These are phyloP conservation scores for Pinna nobilis DNA, from an alignment of 1,140 invertebrate species.

Conservation along the genomic window DNA sequence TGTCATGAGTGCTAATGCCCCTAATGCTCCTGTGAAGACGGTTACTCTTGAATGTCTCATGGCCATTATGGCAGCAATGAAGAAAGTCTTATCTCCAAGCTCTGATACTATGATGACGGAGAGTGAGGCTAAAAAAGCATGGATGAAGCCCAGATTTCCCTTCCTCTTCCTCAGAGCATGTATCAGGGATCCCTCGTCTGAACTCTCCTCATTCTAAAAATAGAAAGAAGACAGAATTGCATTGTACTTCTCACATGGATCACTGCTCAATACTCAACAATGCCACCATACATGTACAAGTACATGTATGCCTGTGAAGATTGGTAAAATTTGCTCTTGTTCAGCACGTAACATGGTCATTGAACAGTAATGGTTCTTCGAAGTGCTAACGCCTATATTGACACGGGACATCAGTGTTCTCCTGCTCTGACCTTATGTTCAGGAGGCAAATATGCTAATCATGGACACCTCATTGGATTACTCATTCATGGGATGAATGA, in stretches of 20 bases:
- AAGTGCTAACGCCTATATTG: too few relatives aligned
- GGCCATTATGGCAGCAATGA: slow-evolving; percentile 99
- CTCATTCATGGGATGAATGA: too few relatives aligned
- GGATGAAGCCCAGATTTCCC: slow-evolving; percentile 84
- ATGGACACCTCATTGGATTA: too few relatives aligned
- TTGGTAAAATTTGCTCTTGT: too few relatives aligned
- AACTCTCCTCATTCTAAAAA: slow-evolving; percentile 38
- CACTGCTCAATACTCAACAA: too few relatives aligned
- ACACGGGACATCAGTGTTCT: too few relatives aligned
- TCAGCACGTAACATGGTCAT: too few relatives aligned
- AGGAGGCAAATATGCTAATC: too few relatives aligned
- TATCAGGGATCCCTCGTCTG: slow-evolving; percentile 47
- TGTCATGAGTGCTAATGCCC: slow-evolving; percentile 95
- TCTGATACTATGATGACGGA: slow-evolving; percentile 98
- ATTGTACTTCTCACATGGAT: too few relatives aligned
- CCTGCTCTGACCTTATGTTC: too few relatives aligned
- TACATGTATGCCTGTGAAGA: too few relatives aligned
- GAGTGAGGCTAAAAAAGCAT: slow-evolving; percentile 95
- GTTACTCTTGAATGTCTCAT: slow-evolving; percentile 96
- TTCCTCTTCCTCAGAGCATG: slow-evolving; percentile 43
- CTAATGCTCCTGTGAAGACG: slow-evolving; percentile 95
- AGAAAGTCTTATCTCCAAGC: slow-evolving; percentile 99
- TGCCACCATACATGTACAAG: not conserved
- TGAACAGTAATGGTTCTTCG: too few relatives aligned
- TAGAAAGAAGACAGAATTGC: slow-evolving; percentile 1